Evolutionary conservation across 2,888 invertebrate genomes (phyloP), one percentile per base, ranked within the genome.

Genomic region (Caradrina clavipalpis): DNA sequence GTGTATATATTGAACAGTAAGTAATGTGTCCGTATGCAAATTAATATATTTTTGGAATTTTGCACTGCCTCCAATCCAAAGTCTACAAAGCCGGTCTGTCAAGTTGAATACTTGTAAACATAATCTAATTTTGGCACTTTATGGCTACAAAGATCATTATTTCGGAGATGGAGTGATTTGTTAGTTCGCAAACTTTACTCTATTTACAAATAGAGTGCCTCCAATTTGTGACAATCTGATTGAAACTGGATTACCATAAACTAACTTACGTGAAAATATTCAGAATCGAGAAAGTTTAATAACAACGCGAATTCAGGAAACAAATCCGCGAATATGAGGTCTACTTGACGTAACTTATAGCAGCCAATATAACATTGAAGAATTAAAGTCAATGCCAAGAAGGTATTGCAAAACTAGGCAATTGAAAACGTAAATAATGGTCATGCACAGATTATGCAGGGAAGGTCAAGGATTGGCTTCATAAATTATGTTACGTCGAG

Each of bases 1-100:
- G 59, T 73, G 67, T 76, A 50, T 47, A 66, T 63, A 54, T 61
- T 62, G 7, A 74, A 61, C 61, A 73, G 82, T 84, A 79, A 84
- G 82, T 84, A 74, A 63, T 56, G 17, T 60, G 45, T 26, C 60
- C 31, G n/a, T 39, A 49, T 68, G 53, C 10, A 57, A 65, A 67
- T 51, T 47, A 10, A 65, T 35, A 49, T 63, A 58, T 73, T 70
- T 80, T 73, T 60, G 11, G 15, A 50, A 57, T 64, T 65, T 67
- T 55, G 63, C 22, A 51, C 59, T 35, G 42, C 17, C 42, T 47
- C 19, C 54, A n/a, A 58, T 19, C n/a, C 26, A 22, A 35, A 49
- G 45, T 63, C 22, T 56, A 54, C 45, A 39, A 69, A 81, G 69
- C 68, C 72, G 67, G 76, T 73, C 60, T 63, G 57, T 78, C 62